Percentiles rank a stretch among this genome's conserved stretches.
Conservation (phyloP, 2,888 invertebrate species). For the Drosophila borborema region DNA sequence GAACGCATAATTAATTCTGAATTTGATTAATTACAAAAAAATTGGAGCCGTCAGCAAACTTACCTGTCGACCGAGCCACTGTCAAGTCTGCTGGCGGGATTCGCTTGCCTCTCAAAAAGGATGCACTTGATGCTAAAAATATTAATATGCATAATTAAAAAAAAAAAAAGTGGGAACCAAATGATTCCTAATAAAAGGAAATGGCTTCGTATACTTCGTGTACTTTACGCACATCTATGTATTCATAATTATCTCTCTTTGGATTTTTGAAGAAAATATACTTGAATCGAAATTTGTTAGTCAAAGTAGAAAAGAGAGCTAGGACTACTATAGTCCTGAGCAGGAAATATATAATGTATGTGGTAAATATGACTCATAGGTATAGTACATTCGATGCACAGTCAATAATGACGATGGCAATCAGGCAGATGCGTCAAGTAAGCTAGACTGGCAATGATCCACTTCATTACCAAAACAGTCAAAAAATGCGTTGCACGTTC, state of each 20-base stretch:
- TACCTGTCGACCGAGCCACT: conserved; percentile 1
- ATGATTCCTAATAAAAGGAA: background rate
- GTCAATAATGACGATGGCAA: conserved; percentile 32
- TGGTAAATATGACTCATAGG: background rate
- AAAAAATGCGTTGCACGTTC: conserved; percentile 79
- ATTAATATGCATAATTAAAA: background rate
- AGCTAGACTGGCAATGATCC: conserved; percentile 25
- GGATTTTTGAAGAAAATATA: background rate
- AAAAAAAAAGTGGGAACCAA: background rate
- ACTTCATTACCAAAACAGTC: conserved; percentile 48
- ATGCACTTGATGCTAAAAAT: conserved; percentile 1
- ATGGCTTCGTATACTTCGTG: background rate
- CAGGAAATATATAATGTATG: background rate
- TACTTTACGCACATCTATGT: background rate
- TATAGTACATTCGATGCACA: conserved; percentile 36
- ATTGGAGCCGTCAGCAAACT: conserved; percentile 18
- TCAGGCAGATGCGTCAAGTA: background rate
- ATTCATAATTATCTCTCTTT: background rate
- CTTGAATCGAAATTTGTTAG: background rate
- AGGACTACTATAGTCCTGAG: background rate
- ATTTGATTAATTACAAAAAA: conserved; percentile 72
- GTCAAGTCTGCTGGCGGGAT: background rate
- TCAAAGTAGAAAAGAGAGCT: background rate
- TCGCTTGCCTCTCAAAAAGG: background rate
- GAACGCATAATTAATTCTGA: conserved; percentile 70